Base-by-base conservation (phyloP, 2,113 vertebrate species). In the Callipepla squamata region DNA sequence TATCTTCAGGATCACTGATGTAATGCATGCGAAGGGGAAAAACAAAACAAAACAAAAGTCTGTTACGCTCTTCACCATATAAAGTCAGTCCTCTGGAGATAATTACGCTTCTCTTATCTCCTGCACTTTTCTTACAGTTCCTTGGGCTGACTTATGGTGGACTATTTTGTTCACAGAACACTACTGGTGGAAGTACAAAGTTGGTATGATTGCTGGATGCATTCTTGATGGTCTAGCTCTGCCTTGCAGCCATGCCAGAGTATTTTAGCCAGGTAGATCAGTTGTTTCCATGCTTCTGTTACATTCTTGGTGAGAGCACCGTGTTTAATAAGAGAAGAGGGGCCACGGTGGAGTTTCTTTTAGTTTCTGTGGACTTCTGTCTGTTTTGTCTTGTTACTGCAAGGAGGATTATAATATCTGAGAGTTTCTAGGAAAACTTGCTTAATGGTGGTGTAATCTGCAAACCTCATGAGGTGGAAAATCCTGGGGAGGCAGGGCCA, bases 1-100 rank as follows among this genome's bases (percentile, higher is more conserved):
- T 21, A 38, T 2, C 6, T 3, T 44, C 67, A 59, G 23, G 63
- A 47, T 9, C 1, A 0, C 13, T 34, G 5, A 12, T 10, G n/a
- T 48, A n/a, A 55, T 67, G 23, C 5, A 38, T 5, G 6, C 5
- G 51, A 74, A 48, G 50, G 55, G 68, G 38, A 53, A 48, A 40
- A n/a, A 58, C 12, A 59, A 13, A 34, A 30, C n/a, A 59, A 59
- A 59, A 34, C 6, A 25, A 8, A 26, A 13, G 26, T 2, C 3
- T 1, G 8, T 66, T 16, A 34, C 19, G 2, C 63, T 73, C 61
- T 82, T 68, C 17, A 42, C 32, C n/a, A 8, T 11, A 13, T 15
- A 13, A 1, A 2, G 26, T 59, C 40, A 2, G 5, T 68, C 3
- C 2, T 38, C 36, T 57, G 38, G 48, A 75, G 25, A 3, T 25